Conservation (phyloP, 2,113 vertebrate genomes). For the Pituophis catenifer region DNA sequence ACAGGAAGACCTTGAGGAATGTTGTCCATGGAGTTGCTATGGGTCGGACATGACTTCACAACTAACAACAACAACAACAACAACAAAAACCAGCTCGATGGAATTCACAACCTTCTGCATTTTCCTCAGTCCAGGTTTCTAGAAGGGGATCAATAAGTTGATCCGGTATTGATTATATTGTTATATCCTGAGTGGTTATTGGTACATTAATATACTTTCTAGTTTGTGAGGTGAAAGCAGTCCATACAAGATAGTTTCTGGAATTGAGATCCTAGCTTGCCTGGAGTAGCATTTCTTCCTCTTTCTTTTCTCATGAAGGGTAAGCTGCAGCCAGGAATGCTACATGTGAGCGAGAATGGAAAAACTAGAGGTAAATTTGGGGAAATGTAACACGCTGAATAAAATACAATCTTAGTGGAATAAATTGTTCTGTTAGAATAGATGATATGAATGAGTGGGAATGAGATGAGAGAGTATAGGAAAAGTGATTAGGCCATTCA, state of each 20-base stretch:
- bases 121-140: background rate
- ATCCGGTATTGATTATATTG: background rate
- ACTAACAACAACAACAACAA: too few species aligned
- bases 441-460: background rate
- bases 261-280: background rate
- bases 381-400: background rate
- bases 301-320: background rate
- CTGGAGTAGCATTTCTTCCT: background rate
- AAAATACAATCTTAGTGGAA: background rate
- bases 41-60: too few species aligned
- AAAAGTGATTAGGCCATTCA: background rate
- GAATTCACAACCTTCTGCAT: background rate
- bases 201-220: background rate
- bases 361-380: background rate
- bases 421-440: background rate
- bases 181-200: background rate
- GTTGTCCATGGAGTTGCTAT: too few species aligned
- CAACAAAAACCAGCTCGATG: background rate
- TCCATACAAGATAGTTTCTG: background rate
- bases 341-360: background rate
- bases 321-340: background rate
- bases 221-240: background rate
- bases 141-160: background rate
- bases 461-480: background rate
- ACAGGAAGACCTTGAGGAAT: too few species aligned